Percentiles rank a stretch among this genome's conserved stretches.
These are phyloP conservation scores for Epizoanthus ramosus DNA, from an alignment of 92 coral and sea anemone genomes.

Conservation along the genomic window DNA sequence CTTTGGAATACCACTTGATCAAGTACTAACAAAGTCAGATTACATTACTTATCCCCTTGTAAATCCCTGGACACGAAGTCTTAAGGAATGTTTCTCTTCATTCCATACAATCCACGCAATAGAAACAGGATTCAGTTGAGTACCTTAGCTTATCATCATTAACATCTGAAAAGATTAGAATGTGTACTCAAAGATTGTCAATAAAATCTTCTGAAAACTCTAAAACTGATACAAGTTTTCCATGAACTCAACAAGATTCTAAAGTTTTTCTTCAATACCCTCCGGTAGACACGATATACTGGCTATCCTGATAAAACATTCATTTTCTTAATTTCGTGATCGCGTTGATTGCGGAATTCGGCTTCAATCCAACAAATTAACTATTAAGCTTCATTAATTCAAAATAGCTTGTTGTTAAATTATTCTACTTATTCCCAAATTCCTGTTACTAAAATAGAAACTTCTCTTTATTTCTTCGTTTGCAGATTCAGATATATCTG, in stretches of 20 bases:
- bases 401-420: background rate
- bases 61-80: background rate
- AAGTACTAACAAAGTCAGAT: slow-evolving; percentile 21
- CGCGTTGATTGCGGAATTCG: background rate
- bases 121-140: slow-evolving; percentile 21
- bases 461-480: background rate
- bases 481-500: background rate
- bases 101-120: background rate
- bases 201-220: background rate
- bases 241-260: background rate
- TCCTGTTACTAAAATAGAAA: background rate
- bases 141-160: background rate
- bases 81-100: background rate
- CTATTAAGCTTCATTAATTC: background rate
- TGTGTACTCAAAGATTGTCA: slow-evolving; percentile 12
- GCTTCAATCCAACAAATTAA: background rate
- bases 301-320: background rate
- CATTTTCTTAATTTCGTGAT: background rate
- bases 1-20: slow-evolving; percentile 11
- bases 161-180: background rate
- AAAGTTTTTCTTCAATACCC: background rate
- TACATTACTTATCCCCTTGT: background rate
- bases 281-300: background rate
- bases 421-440: background rate
- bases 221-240: background rate